Percentiles rank a stretch among this genome's conserved stretches.
These are phyloP conservation scores for Myzus persicae DNA, from an alignment of 1,140 invertebrate species.

Conservation along the genomic window DNA sequence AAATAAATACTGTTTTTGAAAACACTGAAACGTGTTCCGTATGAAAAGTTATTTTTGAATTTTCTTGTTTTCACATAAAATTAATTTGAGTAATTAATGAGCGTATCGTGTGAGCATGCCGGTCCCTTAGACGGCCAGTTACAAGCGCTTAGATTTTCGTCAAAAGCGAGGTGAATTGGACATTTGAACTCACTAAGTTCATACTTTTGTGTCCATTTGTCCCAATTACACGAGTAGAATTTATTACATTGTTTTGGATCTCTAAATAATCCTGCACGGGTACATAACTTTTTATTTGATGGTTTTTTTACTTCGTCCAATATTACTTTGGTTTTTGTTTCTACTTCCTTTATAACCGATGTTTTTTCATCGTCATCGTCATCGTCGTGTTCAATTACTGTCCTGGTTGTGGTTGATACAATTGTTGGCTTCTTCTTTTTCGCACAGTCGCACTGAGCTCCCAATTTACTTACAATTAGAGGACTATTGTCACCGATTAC, in stretches of 20 bases:
- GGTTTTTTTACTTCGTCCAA: conserved; percentile 67
- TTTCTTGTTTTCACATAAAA: background rate
- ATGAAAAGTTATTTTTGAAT: background rate
- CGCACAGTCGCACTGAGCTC: conserved; percentile 75
- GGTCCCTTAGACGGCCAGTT: conserved; percentile 85
- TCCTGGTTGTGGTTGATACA: conserved; percentile 26
- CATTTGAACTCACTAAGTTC: conserved; percentile 83
- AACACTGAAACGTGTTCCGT: conserved; percentile 41
- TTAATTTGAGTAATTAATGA: conserved; percentile 65
- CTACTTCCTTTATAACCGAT: background rate
- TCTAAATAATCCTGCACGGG: conserved; percentile 80
- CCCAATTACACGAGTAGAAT: conserved; percentile 86
- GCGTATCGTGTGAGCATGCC: conserved; percentile 74
- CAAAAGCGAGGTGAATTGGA: conserved; percentile 81
- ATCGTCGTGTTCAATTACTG: conserved; percentile 27
- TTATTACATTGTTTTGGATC: conserved; percentile 84
- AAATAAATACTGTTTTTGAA: background rate
- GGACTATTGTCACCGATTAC: conserved; percentile 72
- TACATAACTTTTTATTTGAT: conserved; percentile 69
- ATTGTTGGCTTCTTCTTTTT: conserved; percentile 35
- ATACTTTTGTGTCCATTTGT: conserved; percentile 79
- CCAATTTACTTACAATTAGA: conserved; percentile 74
- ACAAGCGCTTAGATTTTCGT: conserved; percentile 77
- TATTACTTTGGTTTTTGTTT: conserved; percentile 63
- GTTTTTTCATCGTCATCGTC: conserved; percentile 45